Evolutionary conservation across 2,797 vertebrate genomes (phyloP).

Genomic region (Tragopan temminckii): DNA sequence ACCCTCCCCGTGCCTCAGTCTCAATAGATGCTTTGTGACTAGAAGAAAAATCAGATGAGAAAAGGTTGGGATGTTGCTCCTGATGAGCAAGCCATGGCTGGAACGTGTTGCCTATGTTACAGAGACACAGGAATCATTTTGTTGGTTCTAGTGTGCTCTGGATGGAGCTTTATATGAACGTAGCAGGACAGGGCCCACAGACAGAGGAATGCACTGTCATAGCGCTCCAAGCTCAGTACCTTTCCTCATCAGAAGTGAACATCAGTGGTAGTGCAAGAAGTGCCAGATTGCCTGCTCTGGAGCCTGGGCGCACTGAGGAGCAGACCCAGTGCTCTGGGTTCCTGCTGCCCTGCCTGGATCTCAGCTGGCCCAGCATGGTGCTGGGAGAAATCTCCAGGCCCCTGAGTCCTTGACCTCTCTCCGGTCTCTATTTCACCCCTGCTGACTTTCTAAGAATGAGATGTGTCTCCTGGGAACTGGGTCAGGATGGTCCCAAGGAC

Average conservation of each 20-base stretch:
- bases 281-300: neutral
- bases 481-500: neutral
- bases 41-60: neutral
- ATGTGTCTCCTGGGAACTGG: neutral
- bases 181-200: neutral
- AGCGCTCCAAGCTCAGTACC: neutral
- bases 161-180: neutral
- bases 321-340: neutral
- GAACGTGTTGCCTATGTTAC: fast-evolving
- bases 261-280: neutral
- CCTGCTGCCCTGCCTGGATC: neutral
- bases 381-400: neutral
- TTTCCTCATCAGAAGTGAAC: neutral
- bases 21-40: neutral
- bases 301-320: neutral
- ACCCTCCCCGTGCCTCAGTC: neutral
- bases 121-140: neutral
- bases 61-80: neutral
- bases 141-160: neutral
- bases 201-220: fast-evolving
- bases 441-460: conserved; percentile 15
- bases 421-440: neutral
- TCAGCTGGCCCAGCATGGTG: neutral
- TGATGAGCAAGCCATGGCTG: neutral
- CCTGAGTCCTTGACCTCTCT: neutral